phyloP scores from a whole-genome alignment of 1,140 invertebrate species.

The Pseudomyrmex sp. region DNA sequence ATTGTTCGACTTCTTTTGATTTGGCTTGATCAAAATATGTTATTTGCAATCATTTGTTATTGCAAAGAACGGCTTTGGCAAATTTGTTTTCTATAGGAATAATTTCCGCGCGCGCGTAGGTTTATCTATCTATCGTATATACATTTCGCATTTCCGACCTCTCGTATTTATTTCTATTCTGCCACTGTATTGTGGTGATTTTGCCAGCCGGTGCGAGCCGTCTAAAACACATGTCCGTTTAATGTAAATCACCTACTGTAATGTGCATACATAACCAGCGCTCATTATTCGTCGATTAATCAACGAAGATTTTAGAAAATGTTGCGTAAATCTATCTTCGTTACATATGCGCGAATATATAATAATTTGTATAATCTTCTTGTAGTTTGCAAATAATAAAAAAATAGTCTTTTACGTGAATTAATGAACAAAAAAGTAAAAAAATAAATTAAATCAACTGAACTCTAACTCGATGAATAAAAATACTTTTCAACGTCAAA shows the following conservation, averaged over 20 bases:
- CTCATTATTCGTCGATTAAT: conserved; percentile 44
- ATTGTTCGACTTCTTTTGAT: neutral
- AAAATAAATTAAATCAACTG: too few relatives aligned
- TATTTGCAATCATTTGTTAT: neutral
- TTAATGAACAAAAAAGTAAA: too few relatives aligned
- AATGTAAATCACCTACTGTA: conserved; percentile 38
- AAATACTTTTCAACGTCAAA: neutral
- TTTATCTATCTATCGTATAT: neutral
- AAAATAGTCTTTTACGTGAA: neutral
- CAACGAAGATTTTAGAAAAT: conserved; percentile 23
- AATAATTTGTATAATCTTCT: neutral
- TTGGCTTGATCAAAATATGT: neutral
- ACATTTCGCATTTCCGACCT: neutral
- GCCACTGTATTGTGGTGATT: neutral
- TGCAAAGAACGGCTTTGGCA: neutral
- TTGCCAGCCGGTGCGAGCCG: neutral
- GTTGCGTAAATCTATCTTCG: conserved; percentile 5
- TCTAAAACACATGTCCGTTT: conserved; percentile 28
- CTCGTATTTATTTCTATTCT: neutral
- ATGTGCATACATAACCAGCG: conserved; percentile 14
- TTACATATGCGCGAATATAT: neutral
- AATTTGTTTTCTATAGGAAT: neutral
- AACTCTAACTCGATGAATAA: neutral
- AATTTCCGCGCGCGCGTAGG: too few relatives aligned
- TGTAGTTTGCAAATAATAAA: neutral